Percentiles rank a stretch among this genome's conserved stretches.
phyloP scores from a whole-genome alignment of 2,113 vertebrate genomes.

The Rhipidura dahli region DNA sequence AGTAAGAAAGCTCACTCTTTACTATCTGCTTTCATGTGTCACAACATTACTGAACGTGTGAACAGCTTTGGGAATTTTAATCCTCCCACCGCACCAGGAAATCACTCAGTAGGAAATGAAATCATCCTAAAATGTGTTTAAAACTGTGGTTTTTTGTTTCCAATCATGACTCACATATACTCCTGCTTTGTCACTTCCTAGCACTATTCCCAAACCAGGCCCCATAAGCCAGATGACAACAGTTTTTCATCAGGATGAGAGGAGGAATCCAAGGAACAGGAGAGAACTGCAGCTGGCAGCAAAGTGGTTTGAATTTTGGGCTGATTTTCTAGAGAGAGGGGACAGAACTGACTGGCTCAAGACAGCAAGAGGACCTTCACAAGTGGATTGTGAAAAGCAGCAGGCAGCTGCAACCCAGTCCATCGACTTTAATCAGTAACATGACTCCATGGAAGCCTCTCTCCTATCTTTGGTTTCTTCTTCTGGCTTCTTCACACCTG shows the following conservation, averaged over 20 bases:
- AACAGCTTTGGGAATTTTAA: not conserved
- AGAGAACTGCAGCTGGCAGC: not conserved
- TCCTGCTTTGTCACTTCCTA: not conserved
- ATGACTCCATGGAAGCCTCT: not conserved
- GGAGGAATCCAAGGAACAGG: not conserved
- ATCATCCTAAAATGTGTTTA: not conserved
- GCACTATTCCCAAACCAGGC: not conserved
- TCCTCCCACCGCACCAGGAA: not conserved
- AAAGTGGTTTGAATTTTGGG: not conserved
- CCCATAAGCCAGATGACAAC: not conserved
- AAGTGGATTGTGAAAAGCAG: not conserved
- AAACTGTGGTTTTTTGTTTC: not conserved
- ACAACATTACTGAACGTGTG: not conserved
- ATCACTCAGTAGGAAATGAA: not conserved
- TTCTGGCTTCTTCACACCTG: not conserved
- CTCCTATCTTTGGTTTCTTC: not conserved
- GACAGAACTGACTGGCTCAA: not conserved
- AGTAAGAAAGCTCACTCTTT: not conserved
- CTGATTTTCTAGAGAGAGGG: accelerated
- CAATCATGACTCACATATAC: not conserved
- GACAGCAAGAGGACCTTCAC: not conserved
- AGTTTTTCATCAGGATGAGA: not conserved
- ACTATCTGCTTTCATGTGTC: not conserved
- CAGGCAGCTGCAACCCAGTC: not conserved
- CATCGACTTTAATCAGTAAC: not conserved